Evolutionary conservation across 2,888 invertebrate species (phyloP).

Genomic region (Platycheirus albimanus): DNA sequence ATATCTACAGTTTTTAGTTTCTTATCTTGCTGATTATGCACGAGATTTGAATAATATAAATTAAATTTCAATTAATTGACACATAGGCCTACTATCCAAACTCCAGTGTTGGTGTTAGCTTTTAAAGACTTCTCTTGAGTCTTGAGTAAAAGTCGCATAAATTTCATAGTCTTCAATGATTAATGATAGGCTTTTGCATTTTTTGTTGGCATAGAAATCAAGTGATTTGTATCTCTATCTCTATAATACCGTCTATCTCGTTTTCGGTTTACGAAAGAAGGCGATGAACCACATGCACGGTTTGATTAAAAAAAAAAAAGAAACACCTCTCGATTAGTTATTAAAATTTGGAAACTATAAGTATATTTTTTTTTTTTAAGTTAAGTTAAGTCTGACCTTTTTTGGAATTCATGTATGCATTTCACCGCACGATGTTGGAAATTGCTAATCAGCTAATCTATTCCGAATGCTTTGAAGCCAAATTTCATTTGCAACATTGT

Average conservation of each 20-base stretch:
- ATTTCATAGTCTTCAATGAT: slow-evolving; percentile 39
- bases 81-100: slow-evolving; percentile 50
- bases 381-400: slow-evolving; percentile 47
- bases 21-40: slow-evolving; percentile 53
- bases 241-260: no score
- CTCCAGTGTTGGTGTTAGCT: no score
- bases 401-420: slow-evolving; percentile 48
- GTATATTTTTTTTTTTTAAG: slow-evolving; percentile 5
- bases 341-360: slow-evolving; percentile 52
- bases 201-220: slow-evolving; percentile 60
- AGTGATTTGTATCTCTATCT: slow-evolving; percentile 60
- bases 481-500: slow-evolving; percentile 48
- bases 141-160: slow-evolving; percentile 16
- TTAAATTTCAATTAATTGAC: slow-evolving; percentile 58
- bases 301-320: slow-evolving; percentile 58
- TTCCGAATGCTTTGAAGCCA: slow-evolving; percentile 31
- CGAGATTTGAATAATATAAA: slow-evolving; percentile 60
- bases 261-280: slow-evolving; percentile 64
- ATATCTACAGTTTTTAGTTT: no score
- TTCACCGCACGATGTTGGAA: slow-evolving; percentile 18
- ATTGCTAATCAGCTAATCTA: slow-evolving; percentile 23
- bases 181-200: slow-evolving; percentile 54
- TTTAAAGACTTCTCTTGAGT: slow-evolving; percentile 9
- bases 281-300: slow-evolving; percentile 50
- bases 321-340: slow-evolving; percentile 25